Evolutionary conservation across 2,113 vertebrate genomes (phyloP).

Genomic region (Misgurnus mizolepis): DNA sequence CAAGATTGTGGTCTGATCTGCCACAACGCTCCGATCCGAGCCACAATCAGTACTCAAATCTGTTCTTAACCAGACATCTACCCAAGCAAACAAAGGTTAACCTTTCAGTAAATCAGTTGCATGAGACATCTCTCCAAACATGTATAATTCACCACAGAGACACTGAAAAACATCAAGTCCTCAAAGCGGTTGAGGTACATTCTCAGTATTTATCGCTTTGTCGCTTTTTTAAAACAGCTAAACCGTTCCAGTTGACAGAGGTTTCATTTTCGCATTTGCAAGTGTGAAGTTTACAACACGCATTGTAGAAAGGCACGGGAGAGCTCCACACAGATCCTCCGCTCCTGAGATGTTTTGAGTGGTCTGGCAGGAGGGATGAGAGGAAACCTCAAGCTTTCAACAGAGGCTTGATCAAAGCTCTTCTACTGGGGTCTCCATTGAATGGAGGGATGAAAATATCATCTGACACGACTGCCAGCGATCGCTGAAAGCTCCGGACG

Average conservation of each 20-base stretch:
- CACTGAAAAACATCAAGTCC: not conserved
- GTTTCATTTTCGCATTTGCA: constrained; percentile 51
- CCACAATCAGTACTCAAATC: not conserved
- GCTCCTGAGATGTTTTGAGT: constrained; percentile 20
- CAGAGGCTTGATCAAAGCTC: constrained; percentile 48
- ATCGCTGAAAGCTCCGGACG: constrained; percentile 22
- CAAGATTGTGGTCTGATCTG: too few relatives aligned
- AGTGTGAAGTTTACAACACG: constrained; percentile 44
- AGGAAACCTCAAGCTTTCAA: constrained; percentile 46
- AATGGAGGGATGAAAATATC: constrained; percentile 35
- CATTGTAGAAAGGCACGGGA: constrained; percentile 26
- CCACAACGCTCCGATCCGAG: too few relatives aligned
- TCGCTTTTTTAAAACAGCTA: constrained; percentile 20
- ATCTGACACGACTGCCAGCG: constrained; percentile 33
- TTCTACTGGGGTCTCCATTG: constrained; percentile 22
- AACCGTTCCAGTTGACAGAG: constrained; percentile 25
- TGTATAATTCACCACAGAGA: not conserved
- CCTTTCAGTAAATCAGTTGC: constrained; percentile 8
- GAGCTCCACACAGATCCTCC: constrained; percentile 34
- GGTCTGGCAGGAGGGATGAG: constrained; percentile 35
- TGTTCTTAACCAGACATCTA: not conserved
- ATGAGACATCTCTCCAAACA: not conserved
- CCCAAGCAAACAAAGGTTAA: not conserved
- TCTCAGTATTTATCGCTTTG: constrained; percentile 19
- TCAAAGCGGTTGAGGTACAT: constrained; percentile 7